Conservation (phyloP, 2,113 vertebrate species). For the Pionites leucogaster region DNA sequence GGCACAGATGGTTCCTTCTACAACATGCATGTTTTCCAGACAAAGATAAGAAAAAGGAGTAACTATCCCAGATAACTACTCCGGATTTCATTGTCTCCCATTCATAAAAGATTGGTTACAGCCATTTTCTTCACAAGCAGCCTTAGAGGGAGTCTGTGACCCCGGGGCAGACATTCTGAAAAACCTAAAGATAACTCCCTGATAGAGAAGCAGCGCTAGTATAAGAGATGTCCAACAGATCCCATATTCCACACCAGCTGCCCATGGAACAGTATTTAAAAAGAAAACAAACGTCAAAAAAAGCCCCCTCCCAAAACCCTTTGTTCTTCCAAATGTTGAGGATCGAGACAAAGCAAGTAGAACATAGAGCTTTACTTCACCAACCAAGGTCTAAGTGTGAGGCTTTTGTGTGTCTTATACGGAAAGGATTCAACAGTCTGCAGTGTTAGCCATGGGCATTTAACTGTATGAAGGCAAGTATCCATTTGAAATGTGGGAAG, state of each 20-base stretch:
- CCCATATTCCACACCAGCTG: not conserved
- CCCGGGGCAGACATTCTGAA: slow-evolving; percentile 6
- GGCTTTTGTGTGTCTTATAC: not conserved
- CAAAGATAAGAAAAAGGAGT: not conserved
- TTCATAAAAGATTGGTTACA: not conserved
- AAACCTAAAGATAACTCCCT: not conserved
- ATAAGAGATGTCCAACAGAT: not conserved
- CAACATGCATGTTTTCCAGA: not conserved
- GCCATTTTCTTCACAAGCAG: not conserved
- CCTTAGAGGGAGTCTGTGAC: not conserved
- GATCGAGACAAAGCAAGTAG: not conserved
- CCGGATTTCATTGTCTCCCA: not conserved
- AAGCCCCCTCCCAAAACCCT: not conserved
- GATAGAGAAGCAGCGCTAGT: not conserved
- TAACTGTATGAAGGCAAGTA: not conserved
- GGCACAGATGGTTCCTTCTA: not conserved
- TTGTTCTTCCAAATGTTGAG: not conserved
- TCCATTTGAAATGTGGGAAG: not conserved
- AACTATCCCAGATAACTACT: not conserved
- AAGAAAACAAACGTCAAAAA: not conserved
- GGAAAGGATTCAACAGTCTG: not conserved
- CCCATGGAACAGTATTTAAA: not conserved
- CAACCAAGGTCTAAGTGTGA: not conserved
- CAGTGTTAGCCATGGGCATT: not conserved
- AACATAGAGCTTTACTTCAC: not conserved